Conservation (phyloP, 2,888 invertebrate species). For the Drosophila cognata region DNA sequence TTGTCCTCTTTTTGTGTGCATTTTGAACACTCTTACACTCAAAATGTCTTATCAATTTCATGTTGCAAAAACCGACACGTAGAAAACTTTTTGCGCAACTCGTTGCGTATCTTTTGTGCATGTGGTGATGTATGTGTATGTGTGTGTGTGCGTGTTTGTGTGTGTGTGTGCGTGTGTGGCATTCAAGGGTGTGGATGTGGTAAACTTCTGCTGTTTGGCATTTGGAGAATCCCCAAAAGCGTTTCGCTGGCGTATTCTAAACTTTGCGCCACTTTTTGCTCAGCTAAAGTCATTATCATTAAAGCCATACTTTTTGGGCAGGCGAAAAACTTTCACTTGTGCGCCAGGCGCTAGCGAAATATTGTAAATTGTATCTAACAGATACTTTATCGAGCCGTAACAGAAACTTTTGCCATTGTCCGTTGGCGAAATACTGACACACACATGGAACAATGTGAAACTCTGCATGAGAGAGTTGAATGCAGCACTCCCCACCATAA, state of each 20-base stretch:
- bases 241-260: slow-evolving; percentile 75
- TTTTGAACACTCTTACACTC: slow-evolving; percentile 14
- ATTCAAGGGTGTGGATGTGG: slow-evolving; percentile 10
- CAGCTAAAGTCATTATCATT: slow-evolving; percentile 78
- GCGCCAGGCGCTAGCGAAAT: slow-evolving; percentile 53
- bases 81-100: slow-evolving; percentile 66
- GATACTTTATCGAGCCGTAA: slow-evolving; percentile 77
- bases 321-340: slow-evolving; percentile 69
- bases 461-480: slow-evolving; percentile 43
- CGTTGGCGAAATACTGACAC: slow-evolving; percentile 67
- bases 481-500: slow-evolving; percentile 60
- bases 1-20: slow-evolving; percentile 32
- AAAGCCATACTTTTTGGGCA: slow-evolving; percentile 73
- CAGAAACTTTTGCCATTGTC: slow-evolving; percentile 78
- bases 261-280: slow-evolving; percentile 73
- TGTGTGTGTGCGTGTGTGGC: slow-evolving; percentile 28
- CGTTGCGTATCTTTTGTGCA: slow-evolving; percentile 51
- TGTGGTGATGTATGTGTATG: slow-evolving; percentile 2
- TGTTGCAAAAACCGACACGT: slow-evolving; percentile 68
- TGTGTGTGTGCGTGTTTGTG: slow-evolving; percentile 17
- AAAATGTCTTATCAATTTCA: slow-evolving; percentile 71
- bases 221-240: slow-evolving; percentile 74
- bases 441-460: slow-evolving; percentile 20
- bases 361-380: slow-evolving; percentile 78
- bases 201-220: slow-evolving; percentile 70